Base-by-base conservation (phyloP, 2,888 invertebrate genomes). In the Drosophila nr. fundita region DNA sequence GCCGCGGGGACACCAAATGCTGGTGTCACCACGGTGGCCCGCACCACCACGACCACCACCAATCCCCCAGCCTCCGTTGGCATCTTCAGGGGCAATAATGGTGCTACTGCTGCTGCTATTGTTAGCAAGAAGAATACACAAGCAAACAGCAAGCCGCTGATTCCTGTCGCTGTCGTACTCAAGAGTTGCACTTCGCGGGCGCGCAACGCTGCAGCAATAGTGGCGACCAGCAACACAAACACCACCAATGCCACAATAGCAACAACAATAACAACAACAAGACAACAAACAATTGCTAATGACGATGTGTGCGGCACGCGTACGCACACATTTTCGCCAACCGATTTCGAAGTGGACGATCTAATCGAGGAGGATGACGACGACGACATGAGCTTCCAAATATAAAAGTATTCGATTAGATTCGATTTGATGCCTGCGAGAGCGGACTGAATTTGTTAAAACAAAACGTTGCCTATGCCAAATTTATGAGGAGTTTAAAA, bases 341-440 rank as follows among this genome's bases (percentile, higher is more conserved):
- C 76, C 36, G 88, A 90, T 45, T 91, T 89, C 30, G 78, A 83
- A 75, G 89, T 91, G 34, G 89, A 92, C 27, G 91, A 91, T 76
- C 73, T 91, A 53, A 91, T 91, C 48, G 91, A 90, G 73, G 91
- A 91, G 50, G 91, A 92, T 30, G 87, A 82, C 18, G 87, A 87
- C 18, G 87, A 68, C 13, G 73, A 68, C 36, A 10, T 67, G 34
- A 60, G 36, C 15, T 67, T 83, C 60, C 77, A 80, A 11, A 49
- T 80, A 48, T 76, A 49, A 62, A 55, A 48, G 48, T 30, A 72
- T 45, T 45, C 45, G 45, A 45, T 24, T 45, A 15, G 15, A 45
- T 15, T 45, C 45, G 24, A 45, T 24, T 45, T 7, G 21, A 45
- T 27, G 15, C 15, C 45, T 21, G 45, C 45, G 24, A 45, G 4